Evolutionary conservation across 2,888 invertebrate species (phyloP), one percentile per base, ranked within the genome.

Genomic region (Mythimna vitellina): DNA sequence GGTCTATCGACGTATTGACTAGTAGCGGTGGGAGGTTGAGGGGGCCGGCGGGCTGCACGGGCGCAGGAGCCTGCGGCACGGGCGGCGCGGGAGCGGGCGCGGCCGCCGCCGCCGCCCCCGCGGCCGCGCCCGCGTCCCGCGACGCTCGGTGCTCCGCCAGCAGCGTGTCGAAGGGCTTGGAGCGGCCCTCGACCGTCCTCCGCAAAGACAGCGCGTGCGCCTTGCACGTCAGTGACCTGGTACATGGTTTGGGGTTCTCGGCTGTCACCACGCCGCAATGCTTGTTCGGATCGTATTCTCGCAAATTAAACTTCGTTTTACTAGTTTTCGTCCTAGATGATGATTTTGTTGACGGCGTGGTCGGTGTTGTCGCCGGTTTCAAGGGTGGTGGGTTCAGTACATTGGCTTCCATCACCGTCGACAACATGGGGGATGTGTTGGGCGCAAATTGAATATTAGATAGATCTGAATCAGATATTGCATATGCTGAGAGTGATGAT

Each of bases 251-350:
- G 7, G 96, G 96, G 78, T 97, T 97, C 81, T 97, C 98, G 3
- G 96, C 97, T 69, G 97, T 97, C 84, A 97, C 93, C 22, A 98
- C 98, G 3, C 98, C 98, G 91, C 98, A 98, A 90, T 98, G 98
- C 83, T 97, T 97, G 90, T 98, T 97, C 25, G 98, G 97, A 92
- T 98, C 98, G 93, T 98, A 98, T 89, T 98, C 98, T 76, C 98
- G 96, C 79, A 96, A 95, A 82, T 93, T 94, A 84, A 94, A 94
- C 86, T 96, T 96, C 73, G 93, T 92, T 87, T 96, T 96, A 87
- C 91, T 92, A 51, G 93, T 88, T 86, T 93, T 95, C 38, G 91
- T 89, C 78, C 92, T 91, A 51, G 91, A 90, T 67, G 88, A 84
- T 57, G 92, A 87, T 80, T 92, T 93, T 17, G 92, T 91, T 29